Base-by-base conservation (phyloP, 1,140 invertebrate species). In the Drosophila truncata region DNA sequence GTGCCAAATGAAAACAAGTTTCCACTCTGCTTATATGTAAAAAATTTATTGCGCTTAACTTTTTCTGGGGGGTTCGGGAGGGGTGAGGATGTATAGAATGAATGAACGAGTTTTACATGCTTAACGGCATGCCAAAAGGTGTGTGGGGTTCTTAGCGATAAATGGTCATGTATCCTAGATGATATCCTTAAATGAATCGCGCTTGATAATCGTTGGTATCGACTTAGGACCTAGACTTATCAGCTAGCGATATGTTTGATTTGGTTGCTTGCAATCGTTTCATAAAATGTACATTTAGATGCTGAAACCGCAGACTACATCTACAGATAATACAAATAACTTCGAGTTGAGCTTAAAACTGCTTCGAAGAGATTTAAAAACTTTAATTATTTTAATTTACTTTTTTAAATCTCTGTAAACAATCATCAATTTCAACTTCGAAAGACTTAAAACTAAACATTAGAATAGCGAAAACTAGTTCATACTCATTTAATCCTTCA, bases 261-360 rank as follows among this genome's bases (percentile, higher is more conserved):
- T 88, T 90, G 85, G 85, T 88, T 82, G 81, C 69, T 90, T 76
- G 81, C 85, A 76, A 90, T 70, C 60, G 70, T 74, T 78, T 80
- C 52, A 55, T 50, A 71, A 55, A 88, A 88, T 90, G 49, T 85
- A 88, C 84, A 88, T 67, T 72, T 79, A 44, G 54, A 73, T 54
- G 41, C 59, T 65, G 64, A 80, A 54, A 70, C 78, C 59, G 72
- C 77, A 60, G 58, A 84, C 72, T 80, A 71, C 16, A 71, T 23
- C 35, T 55, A 37, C 4, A 72, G 33, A 72, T 59, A 58, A 37
- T 71, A 71, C 42, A 72, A 44, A 52, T 85, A 82, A 65, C 11
- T 73, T 42, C 35, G 13, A 27, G 8, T 18, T 20, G 29, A 49
- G 33, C n/a, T 29, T 11, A 3, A 14, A 16, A n/a, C 3, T 18